phyloP scores from a whole-genome alignment of 1,140 invertebrate genomes.

The Cydia pomonella region DNA sequence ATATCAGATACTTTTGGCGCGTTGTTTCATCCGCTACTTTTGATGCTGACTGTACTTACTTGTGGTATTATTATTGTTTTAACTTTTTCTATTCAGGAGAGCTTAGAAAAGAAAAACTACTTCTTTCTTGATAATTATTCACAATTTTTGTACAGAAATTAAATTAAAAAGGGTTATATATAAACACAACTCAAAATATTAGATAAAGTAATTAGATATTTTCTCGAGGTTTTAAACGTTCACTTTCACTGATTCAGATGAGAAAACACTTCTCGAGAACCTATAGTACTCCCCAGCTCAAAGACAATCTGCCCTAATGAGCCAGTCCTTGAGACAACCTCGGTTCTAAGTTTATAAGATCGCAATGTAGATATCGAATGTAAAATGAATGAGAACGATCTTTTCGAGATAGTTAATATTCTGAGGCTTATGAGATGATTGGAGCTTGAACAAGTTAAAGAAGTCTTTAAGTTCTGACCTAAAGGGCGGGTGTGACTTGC shows the following conservation, averaged over 20 bases:
- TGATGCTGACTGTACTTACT: no score
- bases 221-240: no score
- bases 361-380: not conserved
- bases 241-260: not conserved
- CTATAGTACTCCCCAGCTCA: not conserved
- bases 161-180: no score
- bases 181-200: no score
- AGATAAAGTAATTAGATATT: no score
- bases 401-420: not conserved
- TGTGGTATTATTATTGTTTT: no score
- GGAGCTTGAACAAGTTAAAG: not conserved
- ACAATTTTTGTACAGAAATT: no score
- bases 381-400: not conserved
- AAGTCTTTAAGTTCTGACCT: not conserved
- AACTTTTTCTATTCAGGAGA: no score
- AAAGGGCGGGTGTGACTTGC: not conserved
- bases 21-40: no score
- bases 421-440: not conserved
- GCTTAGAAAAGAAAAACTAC: no score
- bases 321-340: not conserved
- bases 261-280: not conserved
- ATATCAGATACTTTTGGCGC: no score
- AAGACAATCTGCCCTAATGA: constrained; percentile 26
- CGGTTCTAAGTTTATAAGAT: not conserved
- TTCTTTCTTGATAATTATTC: no score